Conservation (phyloP, 1,140 invertebrate genomes). For the Galleria mellonella region DNA sequence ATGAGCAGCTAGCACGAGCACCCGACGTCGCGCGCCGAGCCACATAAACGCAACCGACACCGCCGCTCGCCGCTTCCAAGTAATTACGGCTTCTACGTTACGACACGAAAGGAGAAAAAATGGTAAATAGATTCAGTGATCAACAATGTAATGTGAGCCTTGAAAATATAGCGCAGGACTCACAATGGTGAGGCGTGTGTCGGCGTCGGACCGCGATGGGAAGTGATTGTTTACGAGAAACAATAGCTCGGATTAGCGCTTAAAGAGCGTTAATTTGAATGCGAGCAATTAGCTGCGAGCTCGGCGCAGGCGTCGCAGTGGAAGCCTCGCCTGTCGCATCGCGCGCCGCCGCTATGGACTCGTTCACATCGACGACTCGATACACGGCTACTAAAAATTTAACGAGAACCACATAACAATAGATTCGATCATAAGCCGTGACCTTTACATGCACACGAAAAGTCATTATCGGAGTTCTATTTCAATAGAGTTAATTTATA, state of each 20-base stretch:
- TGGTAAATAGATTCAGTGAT: background rate
- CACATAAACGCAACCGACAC: slow-evolving; percentile 5
- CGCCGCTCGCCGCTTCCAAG: background rate
- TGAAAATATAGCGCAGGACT: background rate
- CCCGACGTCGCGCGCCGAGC: no score
- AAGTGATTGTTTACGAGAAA: slow-evolving; percentile 22
- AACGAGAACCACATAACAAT: no score
- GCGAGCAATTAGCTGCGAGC: background rate
- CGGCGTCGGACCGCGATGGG: slow-evolving; percentile 6
- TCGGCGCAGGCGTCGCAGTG: no score
- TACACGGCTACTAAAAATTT: no score
- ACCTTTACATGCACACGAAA: no score
- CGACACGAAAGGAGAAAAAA: background rate
- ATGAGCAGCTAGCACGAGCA: background rate
- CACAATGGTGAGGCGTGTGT: background rate
- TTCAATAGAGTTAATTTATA: no score
- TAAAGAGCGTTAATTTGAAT: slow-evolving; percentile 7
- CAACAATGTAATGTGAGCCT: background rate
- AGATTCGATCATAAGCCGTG: no score
- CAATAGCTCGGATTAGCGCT: slow-evolving; percentile 17
- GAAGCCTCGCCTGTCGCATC: no score
- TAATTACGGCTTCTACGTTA: background rate
- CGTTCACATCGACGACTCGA: no score
- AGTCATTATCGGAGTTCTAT: no score
- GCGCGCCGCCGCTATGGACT: no score